Percentiles rank a stretch among this genome's conserved stretches.
These are phyloP conservation scores for Apis dorsata DNA, from an alignment of 1,140 invertebrate species.

Conservation along the genomic window DNA sequence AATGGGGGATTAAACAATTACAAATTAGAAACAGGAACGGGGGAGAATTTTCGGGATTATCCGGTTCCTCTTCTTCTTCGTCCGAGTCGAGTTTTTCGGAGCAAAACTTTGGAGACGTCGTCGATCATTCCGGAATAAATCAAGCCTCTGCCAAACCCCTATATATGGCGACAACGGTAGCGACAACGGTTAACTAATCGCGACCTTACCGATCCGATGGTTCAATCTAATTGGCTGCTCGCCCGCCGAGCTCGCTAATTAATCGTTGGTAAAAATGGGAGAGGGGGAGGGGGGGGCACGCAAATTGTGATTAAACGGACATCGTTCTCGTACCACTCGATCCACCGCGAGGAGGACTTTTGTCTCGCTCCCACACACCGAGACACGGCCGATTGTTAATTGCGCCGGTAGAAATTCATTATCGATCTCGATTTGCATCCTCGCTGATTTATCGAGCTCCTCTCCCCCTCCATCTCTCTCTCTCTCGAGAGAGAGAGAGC, in stretches of 20 bases:
- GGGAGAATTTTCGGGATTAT: neutral
- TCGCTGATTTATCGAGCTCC: constrained; percentile 28
- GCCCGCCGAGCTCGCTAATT: constrained; percentile 36
- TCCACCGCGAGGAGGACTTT: neutral
- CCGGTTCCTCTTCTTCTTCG: neutral
- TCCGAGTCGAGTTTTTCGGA: no score
- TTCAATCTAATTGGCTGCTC: constrained; percentile 57
- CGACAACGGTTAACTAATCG: constrained; percentile 44
- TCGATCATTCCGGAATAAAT: constrained; percentile 57
- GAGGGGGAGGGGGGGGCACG: neutral
- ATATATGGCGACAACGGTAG: neutral
- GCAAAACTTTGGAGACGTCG: neutral
- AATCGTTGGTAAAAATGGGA: constrained; percentile 56
- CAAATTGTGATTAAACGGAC: constrained; percentile 57
- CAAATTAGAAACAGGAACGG: no score
- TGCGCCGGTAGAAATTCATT: constrained; percentile 43
- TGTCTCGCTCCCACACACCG: neutral
- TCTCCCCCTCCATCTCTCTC: no score
- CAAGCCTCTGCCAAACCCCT: constrained; percentile 2
- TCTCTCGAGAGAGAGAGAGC: no score
- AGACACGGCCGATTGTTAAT: constrained; percentile 53
- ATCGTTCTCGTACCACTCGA: neutral
- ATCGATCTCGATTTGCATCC: constrained; percentile 44
- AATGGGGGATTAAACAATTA: no score
- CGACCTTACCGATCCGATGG: constrained; percentile 20